A percentile compares a stretch with the other conserved stretches of the same genome.
phyloP scores from a whole-genome alignment of 64 coral and sea anemone genomes.

The Dendronephthya gigantea region DNA sequence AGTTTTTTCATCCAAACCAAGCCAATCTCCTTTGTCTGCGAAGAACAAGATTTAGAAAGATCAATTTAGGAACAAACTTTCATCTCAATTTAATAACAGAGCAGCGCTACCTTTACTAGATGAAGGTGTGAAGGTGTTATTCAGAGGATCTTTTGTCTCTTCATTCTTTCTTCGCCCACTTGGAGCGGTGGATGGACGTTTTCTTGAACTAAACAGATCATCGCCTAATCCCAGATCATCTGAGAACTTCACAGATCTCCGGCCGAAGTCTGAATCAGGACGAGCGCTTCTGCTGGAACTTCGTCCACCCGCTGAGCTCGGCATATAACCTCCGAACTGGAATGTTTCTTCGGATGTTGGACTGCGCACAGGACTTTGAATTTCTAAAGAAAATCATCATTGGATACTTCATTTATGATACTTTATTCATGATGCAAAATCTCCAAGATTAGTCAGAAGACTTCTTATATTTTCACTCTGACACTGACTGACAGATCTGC shows the following conservation, averaged over 20 bases:
- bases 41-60: background rate
- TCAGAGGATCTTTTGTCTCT: background rate
- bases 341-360: constrained; percentile 2
- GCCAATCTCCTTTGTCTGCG: background rate
- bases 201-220: background rate
- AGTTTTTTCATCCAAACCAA: background rate
- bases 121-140: background rate
- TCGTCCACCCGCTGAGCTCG: background rate
- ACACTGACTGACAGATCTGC: background rate
- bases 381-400: background rate
- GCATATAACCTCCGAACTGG: background rate
- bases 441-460: too few species aligned
- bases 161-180: background rate
- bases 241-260: background rate
- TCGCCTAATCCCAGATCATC: background rate
- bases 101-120: background rate
- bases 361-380: background rate
- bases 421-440: background rate
- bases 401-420: too few species aligned
- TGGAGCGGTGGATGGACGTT: background rate
- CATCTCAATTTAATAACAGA: background rate
- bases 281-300: background rate
- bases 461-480: too few species aligned
- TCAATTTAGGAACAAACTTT: too few species aligned
- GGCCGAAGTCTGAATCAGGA: background rate